phyloP scores from a whole-genome alignment of 2,113 vertebrate species.

The Mastomys natalensis region DNA sequence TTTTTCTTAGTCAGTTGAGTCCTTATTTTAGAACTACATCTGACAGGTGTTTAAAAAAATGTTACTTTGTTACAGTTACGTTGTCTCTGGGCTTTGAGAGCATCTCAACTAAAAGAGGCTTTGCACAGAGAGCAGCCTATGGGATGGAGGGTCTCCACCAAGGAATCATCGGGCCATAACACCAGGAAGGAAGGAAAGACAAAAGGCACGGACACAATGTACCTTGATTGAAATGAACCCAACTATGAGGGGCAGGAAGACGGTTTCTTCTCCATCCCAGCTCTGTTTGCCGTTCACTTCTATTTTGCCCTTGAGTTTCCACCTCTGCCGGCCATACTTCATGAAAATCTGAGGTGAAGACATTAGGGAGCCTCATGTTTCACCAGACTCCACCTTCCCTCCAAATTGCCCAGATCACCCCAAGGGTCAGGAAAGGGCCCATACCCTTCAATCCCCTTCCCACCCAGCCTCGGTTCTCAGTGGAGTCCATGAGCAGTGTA shows the following conservation, averaged over 20 bases:
- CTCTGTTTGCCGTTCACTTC: constrained; percentile 98
- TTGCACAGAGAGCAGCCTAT: rapidly evolving
- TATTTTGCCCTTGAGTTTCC: constrained; percentile 98
- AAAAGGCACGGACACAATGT: rapidly evolving
- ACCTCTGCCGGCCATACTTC: constrained; percentile 97
- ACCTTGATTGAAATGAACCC: constrained; percentile 99
- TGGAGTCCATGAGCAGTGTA: rapidly evolving
- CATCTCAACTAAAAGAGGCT: not conserved
- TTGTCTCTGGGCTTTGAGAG: too few relatives aligned
- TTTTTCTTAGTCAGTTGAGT: not conserved
- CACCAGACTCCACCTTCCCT: rapidly evolving
- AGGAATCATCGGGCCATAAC: rapidly evolving
- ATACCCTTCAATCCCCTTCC: rapidly evolving
- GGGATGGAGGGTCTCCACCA: not conserved
- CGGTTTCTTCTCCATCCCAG: constrained; percentile 97
- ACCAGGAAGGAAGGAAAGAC: not conserved
- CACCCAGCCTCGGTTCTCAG: not conserved
- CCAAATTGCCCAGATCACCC: not conserved
- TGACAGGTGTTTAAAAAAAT: not conserved
- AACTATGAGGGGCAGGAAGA: constrained; percentile 95
- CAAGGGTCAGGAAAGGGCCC: not conserved
- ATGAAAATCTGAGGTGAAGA: constrained; percentile 93
- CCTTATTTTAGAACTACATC: not conserved
- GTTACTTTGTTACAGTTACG: not conserved
- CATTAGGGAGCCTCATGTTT: not conserved